Conservation (phyloP, 2,797 vertebrate genomes). For the Psittacula echo region DNA sequence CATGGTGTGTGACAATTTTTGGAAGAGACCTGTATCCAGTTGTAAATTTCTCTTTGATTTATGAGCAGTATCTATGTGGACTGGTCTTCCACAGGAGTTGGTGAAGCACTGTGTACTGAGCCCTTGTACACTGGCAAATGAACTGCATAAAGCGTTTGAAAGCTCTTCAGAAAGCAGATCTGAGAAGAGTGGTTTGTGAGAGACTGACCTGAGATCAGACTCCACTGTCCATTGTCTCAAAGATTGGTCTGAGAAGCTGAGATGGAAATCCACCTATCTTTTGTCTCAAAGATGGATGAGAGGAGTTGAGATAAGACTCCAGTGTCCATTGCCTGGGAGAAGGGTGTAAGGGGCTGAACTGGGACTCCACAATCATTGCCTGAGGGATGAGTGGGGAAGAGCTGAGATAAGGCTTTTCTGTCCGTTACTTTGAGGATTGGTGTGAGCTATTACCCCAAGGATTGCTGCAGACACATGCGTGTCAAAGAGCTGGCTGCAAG, state of each 20-base stretch:
- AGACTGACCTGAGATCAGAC: neutral
- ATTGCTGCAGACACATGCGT: neutral
- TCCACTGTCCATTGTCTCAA: neutral
- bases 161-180: constrained; percentile 11
- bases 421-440: neutral
- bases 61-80: neutral
- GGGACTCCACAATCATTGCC: neutral
- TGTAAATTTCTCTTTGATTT: constrained; percentile 18
- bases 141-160: neutral
- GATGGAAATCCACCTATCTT: neutral
- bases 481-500: neutral
- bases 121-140: neutral
- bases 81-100: constrained; percentile 29
- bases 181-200: neutral
- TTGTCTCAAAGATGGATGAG: neutral
- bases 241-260: neutral
- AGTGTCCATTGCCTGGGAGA: neutral
- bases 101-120: neutral
- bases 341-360: neutral
- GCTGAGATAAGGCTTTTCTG: neutral
- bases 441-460: neutral
- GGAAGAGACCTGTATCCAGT: constrained; percentile 5
- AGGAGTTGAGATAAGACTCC: neutral
- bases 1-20: neutral
- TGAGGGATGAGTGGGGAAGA: neutral